Evolutionary conservation across 2,888 invertebrate genomes (phyloP), one percentile per base, ranked within the genome.

Genomic region (Steromphala cineraria): DNA sequence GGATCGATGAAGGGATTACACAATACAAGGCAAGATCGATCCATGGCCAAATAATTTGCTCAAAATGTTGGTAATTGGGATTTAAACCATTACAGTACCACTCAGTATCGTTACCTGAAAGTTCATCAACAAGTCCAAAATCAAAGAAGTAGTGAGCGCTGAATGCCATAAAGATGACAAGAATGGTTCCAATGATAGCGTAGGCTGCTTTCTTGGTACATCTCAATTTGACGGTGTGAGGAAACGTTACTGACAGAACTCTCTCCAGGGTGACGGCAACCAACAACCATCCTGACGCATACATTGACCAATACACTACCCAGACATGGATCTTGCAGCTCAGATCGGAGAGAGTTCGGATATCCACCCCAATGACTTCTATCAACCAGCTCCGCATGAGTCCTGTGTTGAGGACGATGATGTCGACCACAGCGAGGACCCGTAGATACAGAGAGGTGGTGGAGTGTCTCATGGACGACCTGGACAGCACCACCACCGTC

Each of bases 211-310:
- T 40, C 52, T 24, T 75, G 19, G 75, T 75, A 24, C 75, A 75
- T 8, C 15, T 52, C 75, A 75, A 15, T 24, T 52, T 75, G 4
- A 75, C 75, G 19, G 40, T 75, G 21, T 75, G 53, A 0, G 75
- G 75, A 17, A 75, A 75, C 75, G 19, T 46, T 0, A 75, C 75
- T 8, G 75, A 75, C 52, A 75, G 24, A 17, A 40, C 40, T 21
- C 75, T 17, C 24, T 75, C 75, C 75, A 75, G 21, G 0, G 75
- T 75, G 13, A 75, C 75, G 46, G 53, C 46, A 52, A 75, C 75
- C 19, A 75, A 24, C 21, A 75, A 24, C 75, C 75, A 75, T 4
- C 21, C 75, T 13, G 75, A 75, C 5, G 21, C 19, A 24, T 75
- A 52, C 19, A 52, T 13, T n/a, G 52, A n/a, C 7, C 2, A 40